These are phyloP conservation scores for Odontesthes bonariensis DNA, from an alignment of 2,113 vertebrate genomes.

Conservation along the genomic window DNA sequence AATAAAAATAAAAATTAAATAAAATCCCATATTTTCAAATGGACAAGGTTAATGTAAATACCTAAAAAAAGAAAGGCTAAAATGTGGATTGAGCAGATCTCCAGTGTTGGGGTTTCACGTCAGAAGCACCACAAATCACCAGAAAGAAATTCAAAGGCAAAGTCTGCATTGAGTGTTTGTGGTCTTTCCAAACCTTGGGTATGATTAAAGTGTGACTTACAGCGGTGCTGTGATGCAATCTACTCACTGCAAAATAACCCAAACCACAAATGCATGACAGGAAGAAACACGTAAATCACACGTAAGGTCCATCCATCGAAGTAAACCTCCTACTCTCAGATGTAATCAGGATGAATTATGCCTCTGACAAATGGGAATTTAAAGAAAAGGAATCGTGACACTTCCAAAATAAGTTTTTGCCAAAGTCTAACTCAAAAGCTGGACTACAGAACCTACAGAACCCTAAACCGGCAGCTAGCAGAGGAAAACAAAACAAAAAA, in stretches of 20 bases:
- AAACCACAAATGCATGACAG: background rate
- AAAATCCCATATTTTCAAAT: background rate
- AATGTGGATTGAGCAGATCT: background rate
- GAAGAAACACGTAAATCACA: background rate
- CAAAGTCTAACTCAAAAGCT: constrained; percentile 12
- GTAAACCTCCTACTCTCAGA: constrained; percentile 13
- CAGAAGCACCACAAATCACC: constrained; percentile 22
- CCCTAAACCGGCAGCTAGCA: background rate
- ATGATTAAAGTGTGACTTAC: constrained; percentile 2
- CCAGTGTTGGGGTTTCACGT: constrained; percentile 11
- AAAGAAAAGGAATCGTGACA: constrained; percentile 2
- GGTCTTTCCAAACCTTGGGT: background rate
- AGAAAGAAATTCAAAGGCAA: constrained; percentile 41
- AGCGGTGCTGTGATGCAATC: background rate
- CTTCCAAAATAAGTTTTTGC: background rate
- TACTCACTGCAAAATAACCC: background rate
- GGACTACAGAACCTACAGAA: constrained; percentile 14
- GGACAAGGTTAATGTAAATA: background rate
- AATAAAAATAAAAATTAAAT: background rate
- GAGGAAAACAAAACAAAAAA: background rate
- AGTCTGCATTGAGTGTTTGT: background rate
- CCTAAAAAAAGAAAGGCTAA: constrained; percentile 3
- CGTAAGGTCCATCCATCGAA: background rate
- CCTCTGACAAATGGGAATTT: background rate
- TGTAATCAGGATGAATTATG: constrained; percentile 1